Base-by-base conservation (phyloP, 2,797 vertebrate genomes). In the Sebastes minor region DNA sequence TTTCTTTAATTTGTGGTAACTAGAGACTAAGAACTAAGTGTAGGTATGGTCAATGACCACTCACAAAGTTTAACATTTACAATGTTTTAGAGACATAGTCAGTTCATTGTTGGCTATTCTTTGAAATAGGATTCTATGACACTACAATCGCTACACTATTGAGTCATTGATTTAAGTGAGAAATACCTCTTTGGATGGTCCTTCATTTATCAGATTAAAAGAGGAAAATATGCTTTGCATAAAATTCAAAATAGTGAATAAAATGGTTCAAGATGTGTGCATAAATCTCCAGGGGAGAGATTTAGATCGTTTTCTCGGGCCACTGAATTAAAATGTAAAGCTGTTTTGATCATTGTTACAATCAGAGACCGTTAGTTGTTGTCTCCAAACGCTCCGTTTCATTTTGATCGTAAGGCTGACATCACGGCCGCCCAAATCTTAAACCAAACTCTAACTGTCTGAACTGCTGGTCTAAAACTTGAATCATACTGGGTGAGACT, bases 391-490 rank as follows among this genome's bases (percentile, higher is more conserved):
- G 16, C 7, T 46, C 42, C 16, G 42, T 52, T 52, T 52, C 49
- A 52, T 52, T 52, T 52, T 52, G 49, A 52, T 52, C 0, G 20
- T 52, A 52, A 46, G 16, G 16, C 42, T 46, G 42, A 46, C 20
- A 20, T 46, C 42, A 18, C 16, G 7, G 6, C 42, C 42, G 0
- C 16, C 0, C 16, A 18, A 20, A 46, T 18, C 42, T 18, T 8
- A 46, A 46, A 46, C 42, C 0, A 20, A 18, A 46, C 42, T 46
- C 16, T 46, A 18, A 46, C 42, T 20, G 7, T 46, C 16, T 46
- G 42, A 20, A 46, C 42, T 18, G 42, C 11, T 20, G 11, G 22
- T 67, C 10, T 32, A 13, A 32, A 74, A 25, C 30, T 53, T 59
- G 9, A 78, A 63, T 72, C 1, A 27, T 8, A 72, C 2, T 16